A percentile compares a stretch with the other conserved stretches of the same genome.
phyloP scores from a whole-genome alignment of 2,888 invertebrate genomes.

The Harpalus rufipes region DNA sequence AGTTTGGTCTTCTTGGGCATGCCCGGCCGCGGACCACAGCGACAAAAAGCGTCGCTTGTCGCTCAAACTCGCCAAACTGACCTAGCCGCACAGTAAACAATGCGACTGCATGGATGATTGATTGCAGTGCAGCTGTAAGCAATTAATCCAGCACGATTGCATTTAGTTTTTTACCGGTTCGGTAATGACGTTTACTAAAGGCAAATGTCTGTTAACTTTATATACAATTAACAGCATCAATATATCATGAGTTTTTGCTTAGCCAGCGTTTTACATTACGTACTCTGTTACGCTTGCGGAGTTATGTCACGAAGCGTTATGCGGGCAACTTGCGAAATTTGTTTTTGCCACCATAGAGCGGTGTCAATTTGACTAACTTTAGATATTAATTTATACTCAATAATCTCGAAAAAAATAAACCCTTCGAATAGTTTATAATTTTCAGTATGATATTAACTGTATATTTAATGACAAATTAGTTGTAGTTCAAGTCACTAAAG shows the following conservation, averaged over 20 bases:
- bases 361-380: conserved; percentile 1
- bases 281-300: conserved; percentile 16
- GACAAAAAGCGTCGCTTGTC: conserved; percentile 39
- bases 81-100: conserved; percentile 36
- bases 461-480: too few relatives aligned
- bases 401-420: too few relatives aligned
- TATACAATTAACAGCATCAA: conserved; percentile 58
- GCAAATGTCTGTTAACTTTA: conserved; percentile 58
- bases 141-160: conserved; percentile 55
- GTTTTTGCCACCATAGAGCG: neutral
- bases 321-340: conserved; percentile 25
- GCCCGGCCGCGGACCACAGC: neutral
- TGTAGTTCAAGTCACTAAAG: too few relatives aligned
- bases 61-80: conserved; percentile 29
- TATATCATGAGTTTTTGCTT: conserved; percentile 56
- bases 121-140: conserved; percentile 50
- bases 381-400: neutral
- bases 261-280: conserved; percentile 37
- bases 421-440: neutral
- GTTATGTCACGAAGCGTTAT: conserved; percentile 15
- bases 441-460: too few relatives aligned
- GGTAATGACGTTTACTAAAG: conserved; percentile 53
- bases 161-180: conserved; percentile 48
- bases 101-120: conserved; percentile 44
- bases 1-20: conserved; percentile 5